These are phyloP conservation scores for Siniperca chuatsi DNA, from an alignment of 2,113 vertebrate genomes.

Conservation along the genomic window DNA sequence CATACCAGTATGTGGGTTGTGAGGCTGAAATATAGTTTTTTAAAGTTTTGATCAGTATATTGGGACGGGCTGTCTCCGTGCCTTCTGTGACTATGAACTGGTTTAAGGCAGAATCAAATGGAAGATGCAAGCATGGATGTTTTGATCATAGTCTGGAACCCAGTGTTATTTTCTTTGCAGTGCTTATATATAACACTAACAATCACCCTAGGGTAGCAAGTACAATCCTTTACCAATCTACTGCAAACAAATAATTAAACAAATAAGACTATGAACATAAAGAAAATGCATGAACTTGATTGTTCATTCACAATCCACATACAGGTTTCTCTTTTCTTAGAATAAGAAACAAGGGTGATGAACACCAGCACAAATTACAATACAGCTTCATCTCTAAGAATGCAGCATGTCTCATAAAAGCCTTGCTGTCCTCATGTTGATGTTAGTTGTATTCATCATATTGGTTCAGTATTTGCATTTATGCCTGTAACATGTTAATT, in stretches of 20 bases:
- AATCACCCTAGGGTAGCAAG: background rate
- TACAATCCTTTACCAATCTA: background rate
- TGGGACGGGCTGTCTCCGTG: background rate
- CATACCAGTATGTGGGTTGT: background rate
- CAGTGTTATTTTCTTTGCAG: conserved; percentile 7
- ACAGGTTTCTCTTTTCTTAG: background rate
- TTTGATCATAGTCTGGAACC: conserved; percentile 26
- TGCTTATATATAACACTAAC: conserved; percentile 6
- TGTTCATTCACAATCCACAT: background rate
- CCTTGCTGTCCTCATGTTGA: background rate
- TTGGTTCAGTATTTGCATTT: background rate
- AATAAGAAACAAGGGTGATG: background rate
- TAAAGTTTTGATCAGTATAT: conserved; percentile 4
- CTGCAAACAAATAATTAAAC: background rate
- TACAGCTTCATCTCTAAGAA: background rate
- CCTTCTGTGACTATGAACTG: background rate
- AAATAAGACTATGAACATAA: background rate
- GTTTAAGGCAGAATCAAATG: background rate
- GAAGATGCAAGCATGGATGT: conserved; percentile 6
- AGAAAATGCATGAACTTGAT: background rate
- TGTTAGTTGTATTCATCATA: background rate
- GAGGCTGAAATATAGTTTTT: background rate
- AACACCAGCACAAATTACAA: background rate
- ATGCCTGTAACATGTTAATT: background rate
- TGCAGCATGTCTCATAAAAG: background rate